Conservation (phyloP, 2,113 vertebrate species). For the Aegithalos caudatus region DNA sequence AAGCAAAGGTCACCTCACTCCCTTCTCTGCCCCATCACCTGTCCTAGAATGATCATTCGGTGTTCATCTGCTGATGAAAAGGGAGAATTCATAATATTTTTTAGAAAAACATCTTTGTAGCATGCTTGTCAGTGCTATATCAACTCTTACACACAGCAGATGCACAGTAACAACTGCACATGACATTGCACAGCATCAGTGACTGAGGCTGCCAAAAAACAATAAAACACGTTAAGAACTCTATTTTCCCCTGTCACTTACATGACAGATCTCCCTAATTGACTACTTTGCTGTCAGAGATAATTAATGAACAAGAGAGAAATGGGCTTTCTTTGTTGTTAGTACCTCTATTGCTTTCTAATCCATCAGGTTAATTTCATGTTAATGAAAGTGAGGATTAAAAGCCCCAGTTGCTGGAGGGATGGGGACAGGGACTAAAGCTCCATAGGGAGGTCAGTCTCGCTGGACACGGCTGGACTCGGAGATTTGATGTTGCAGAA, state of each 20-base stretch:
- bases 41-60: neutral
- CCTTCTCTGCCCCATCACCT: neutral
- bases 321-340: neutral
- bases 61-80: neutral
- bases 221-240: fast-evolving
- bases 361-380: neutral
- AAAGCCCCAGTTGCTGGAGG: neutral
- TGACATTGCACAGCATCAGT: neutral
- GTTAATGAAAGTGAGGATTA: neutral
- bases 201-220: neutral
- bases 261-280: neutral
- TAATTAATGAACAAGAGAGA: neutral
- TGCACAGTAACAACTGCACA: neutral
- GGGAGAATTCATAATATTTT: neutral
- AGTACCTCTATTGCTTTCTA: neutral
- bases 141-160: neutral
- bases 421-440: neutral
- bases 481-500: neutral
- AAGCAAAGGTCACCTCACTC: neutral
- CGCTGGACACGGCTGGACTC: neutral
- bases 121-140: fast-evolving
- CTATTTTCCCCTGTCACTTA: neutral
- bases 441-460: neutral
- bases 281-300: neutral
- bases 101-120: neutral